Percentiles rank a stretch among this genome's conserved stretches.
Conservation (phyloP, 2,113 vertebrate genomes). For the Benitochromis conjunctus region DNA sequence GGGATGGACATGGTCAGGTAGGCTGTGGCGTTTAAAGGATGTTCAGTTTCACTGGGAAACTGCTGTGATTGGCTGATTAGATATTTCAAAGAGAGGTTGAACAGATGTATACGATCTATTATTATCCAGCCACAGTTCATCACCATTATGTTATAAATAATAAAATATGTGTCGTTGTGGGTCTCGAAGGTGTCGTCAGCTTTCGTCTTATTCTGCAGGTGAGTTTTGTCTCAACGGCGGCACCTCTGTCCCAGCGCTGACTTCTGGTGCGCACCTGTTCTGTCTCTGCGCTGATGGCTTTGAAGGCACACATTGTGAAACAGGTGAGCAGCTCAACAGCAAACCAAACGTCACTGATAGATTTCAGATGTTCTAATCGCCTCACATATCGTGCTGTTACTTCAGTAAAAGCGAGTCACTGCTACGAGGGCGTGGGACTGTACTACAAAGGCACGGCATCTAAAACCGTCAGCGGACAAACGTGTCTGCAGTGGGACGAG, state of each 20-base stretch:
- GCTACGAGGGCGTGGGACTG: constrained; percentile 51
- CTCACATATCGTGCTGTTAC: background rate
- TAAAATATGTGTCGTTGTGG: rapidly evolving
- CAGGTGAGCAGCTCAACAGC: constrained; percentile 10
- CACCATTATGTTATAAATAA: too few species aligned
- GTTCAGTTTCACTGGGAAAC: background rate
- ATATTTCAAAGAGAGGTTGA: background rate
- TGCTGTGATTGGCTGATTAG: background rate
- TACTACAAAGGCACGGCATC: constrained; percentile 56
- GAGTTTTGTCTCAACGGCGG: constrained; percentile 59
- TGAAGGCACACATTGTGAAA: constrained; percentile 56
- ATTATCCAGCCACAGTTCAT: background rate
- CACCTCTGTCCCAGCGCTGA: background rate
- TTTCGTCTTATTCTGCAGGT: background rate
- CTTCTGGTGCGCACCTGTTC: constrained; percentile 14
- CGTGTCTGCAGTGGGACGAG: constrained; percentile 54
- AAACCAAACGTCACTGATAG: background rate
- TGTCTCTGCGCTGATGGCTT: constrained; percentile 56
- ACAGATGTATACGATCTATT: rapidly evolving
- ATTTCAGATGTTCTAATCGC: background rate
- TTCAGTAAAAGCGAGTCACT: constrained; percentile 1
- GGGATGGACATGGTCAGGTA: background rate
- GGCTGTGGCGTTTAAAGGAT: background rate
- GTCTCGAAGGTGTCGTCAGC: background rate
- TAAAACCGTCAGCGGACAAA: constrained; percentile 26